Evolutionary conservation across 2,113 vertebrate genomes (phyloP), one percentile per base, ranked within the genome.

Genomic region (Hirundichthys speculiger): DNA sequence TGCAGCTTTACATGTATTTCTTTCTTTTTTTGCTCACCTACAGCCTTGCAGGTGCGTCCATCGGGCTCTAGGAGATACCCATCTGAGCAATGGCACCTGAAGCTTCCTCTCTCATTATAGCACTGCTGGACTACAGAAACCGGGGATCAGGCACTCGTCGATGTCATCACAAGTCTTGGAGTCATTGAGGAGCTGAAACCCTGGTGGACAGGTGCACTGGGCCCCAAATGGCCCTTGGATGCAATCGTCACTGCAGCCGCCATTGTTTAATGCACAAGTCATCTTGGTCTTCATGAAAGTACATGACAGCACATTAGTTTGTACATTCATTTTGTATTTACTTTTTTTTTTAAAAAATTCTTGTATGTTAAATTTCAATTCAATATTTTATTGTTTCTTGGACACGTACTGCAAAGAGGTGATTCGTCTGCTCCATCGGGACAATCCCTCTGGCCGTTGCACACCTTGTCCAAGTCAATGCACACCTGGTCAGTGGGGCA

Each of bases 111-210:
- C 72, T 91, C 88, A 1, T 92, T 92, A 76, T 58, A 90, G 73
- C 91, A 91, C 47, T 85, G 57, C 73, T 92, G 91, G 82, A n/a
- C 91, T 92, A 64, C 91, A 91, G 78, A 89, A 89, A 30, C 91
- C 90, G 1, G 88, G 88, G 49, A 91, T 88, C 58, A 86, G 76
- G 59, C 91, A 92, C 77, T 92, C 90, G 20, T 92, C 12, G 38
- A 91, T 87, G 77, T 92, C 90, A 0, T 88, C 84, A 14, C 91
- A 92, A n/a, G 84, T 92, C 78, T 91, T 92, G 45, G 89, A 84
- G 76, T 91, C 84, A 21, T 92, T 89, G 53, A 91, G 79, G 30
- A 92, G 86, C 74, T 89, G 84, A 62, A 60, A 87, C 27, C 91
- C 90, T 24, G 83, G 16, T 0, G 50, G 56, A 73, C 90, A 91